Evolutionary conservation across 2,888 invertebrate species (phyloP).

Genomic region (Leptura quadrifasciata): DNA sequence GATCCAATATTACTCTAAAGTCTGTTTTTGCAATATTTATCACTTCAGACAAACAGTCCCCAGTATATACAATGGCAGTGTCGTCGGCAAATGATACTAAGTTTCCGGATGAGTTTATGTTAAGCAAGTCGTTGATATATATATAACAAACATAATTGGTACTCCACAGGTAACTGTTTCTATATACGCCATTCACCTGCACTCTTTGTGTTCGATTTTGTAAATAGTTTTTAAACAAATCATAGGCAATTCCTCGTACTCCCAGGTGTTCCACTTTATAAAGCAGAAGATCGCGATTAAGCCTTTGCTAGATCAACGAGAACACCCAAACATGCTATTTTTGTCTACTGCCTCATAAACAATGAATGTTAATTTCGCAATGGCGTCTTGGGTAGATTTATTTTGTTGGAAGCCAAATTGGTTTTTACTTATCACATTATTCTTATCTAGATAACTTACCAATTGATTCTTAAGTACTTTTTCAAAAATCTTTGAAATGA

Average conservation of each 20-base stretch:
- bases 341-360: neutral
- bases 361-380: neutral
- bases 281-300: neutral
- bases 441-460: no score
- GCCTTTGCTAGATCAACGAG: neutral
- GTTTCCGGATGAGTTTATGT: no score
- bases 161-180: neutral
- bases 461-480: no score
- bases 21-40: no score
- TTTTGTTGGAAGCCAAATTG: neutral
- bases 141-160: neutral
- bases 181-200: neutral
- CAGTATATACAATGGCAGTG: no score
- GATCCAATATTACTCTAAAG: no score
- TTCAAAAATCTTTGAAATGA: no score
- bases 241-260: neutral
- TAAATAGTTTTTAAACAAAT: neutral
- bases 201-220: neutral
- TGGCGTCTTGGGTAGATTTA: neutral
- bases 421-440: no score
- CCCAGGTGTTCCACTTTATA: neutral
- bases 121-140: no score
- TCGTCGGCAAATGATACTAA: no score
- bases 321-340: neutral
- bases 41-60: no score